Percentiles rank a stretch among this genome's conserved stretches.
Evolutionary conservation across 1,140 invertebrate species (phyloP).

Genomic region (Pemphigus obesinymphae): DNA sequence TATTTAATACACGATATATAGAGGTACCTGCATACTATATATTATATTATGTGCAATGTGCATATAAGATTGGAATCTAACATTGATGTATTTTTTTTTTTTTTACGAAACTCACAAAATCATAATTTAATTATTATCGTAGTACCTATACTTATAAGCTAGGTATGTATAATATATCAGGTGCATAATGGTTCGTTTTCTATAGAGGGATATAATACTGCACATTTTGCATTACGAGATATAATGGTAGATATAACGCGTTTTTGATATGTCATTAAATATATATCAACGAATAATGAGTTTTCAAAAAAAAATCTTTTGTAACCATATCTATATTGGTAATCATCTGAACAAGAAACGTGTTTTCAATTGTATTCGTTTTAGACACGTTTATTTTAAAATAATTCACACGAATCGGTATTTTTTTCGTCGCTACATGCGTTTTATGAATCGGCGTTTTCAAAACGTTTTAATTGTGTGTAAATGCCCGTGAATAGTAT

Average conservation of each 20-base stretch:
- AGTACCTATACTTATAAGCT: no score
- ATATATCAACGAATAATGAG: not conserved
- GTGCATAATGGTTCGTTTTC: not conserved
- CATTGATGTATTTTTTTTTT: no score
- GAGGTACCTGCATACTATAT: not conserved
- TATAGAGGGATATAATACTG: no score
- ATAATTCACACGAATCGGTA: not conserved
- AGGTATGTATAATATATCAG: no score
- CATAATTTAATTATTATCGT: conserved; percentile 12
- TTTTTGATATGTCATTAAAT: not conserved
- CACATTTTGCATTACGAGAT: not conserved
- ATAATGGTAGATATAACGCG: not conserved
- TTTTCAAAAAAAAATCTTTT: not conserved
- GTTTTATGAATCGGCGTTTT: not conserved
- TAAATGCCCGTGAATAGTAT: not conserved
- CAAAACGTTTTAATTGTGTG: not conserved
- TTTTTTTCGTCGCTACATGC: not conserved
- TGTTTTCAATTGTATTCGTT: not conserved
- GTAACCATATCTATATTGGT: no score
- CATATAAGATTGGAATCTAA: not conserved
- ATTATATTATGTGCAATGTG: no score
- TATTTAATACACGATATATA: no score
- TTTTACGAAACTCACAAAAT: not conserved
- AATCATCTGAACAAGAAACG: not conserved
- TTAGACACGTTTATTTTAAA: not conserved